Evolutionary conservation across 2,113 vertebrate species (phyloP), one percentile per base, ranked within the genome.

Genomic region (Xiphophorus hellerii): DNA sequence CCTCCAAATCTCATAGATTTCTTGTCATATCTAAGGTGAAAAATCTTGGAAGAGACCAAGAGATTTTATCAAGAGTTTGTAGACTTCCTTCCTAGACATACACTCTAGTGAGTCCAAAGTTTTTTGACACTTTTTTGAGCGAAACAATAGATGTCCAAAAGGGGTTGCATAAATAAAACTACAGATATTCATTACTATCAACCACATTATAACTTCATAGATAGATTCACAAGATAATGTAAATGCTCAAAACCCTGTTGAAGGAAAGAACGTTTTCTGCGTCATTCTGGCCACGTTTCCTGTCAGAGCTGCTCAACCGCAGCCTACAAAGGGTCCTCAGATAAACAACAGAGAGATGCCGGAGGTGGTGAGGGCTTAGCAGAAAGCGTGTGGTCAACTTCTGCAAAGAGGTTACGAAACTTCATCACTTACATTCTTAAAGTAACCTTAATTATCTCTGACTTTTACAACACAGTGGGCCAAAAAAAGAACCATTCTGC

Each of bases 381-480:
- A 60, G 44, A 81, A 78, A 51, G 81, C 29, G 60, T 35, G 73
- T 77, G 69, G 69, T 87, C 68, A 77, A 84, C 75, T 39, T 13
- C 51, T 73, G 33, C 60, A 66, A 73, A 76, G 73, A 83, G 80
- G 48, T 80, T 75, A 76, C 29, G 62, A 71, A 64, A 69, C 73
- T 60, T 78, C 70, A 62, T 74, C 71, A 33, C 60, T 28, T 72
- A 68, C 42, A 67, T 29, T 22, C 63, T 67, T 81, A 62, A 69
- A 84, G 81, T 63, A 77, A 62, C 51, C 31, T 62, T 68, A 35
- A 17, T 80, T 62, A 67, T 42, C 61, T 29, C 10, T 67, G 37
- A 44, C 28, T 63, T 74, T 63, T 28, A 63, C 42, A 58, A n/a
- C 14, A 48, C 5, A 20, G 39, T 15, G 14, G 39, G 14, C 14